phyloP scores from a whole-genome alignment of 2,888 invertebrate genomes.

The Flabesymbios commensalis region DNA sequence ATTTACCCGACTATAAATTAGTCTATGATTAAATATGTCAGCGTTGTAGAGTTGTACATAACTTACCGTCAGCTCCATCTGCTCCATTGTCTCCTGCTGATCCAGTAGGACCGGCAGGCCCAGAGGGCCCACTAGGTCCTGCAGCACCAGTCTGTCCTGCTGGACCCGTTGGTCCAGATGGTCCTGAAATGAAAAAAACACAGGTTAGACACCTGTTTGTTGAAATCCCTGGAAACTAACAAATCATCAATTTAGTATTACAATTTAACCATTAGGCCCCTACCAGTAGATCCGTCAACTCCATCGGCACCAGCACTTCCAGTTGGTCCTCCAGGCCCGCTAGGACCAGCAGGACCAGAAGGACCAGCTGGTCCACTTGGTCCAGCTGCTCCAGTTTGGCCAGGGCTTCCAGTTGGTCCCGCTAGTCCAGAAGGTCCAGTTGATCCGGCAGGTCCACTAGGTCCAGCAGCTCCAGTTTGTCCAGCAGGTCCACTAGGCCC shows the following conservation, averaged over 20 bases:
- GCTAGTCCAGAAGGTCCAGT: slow-evolving; percentile 62
- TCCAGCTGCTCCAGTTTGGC: slow-evolving; percentile 5
- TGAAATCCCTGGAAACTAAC: too few relatives aligned
- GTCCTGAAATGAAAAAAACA: too few relatives aligned
- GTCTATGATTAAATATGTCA: too few relatives aligned
- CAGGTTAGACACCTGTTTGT: slow-evolving; percentile 9
- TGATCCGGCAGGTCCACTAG: slow-evolving; percentile 36
- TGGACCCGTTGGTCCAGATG: slow-evolving; percentile 8
- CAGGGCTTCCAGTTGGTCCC: slow-evolving; percentile 65
- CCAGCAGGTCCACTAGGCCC: slow-evolving; percentile 30
- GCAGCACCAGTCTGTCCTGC: slow-evolving; percentile 8
- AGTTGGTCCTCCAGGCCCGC: neutral
- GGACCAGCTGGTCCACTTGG: slow-evolving; percentile 8
- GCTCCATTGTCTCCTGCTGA: slow-evolving; percentile 16
- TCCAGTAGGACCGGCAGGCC: slow-evolving; percentile 19
- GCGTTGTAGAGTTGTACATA: neutral
- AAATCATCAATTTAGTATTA: neutral
- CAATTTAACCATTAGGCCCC: slow-evolving; percentile 1
- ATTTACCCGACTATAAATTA: too few relatives aligned
- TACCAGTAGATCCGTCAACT: neutral
- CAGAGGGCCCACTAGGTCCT: slow-evolving; percentile 24
- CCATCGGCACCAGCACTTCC: slow-evolving; percentile 13
- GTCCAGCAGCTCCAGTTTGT: slow-evolving; percentile 20
- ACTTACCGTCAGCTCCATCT: slow-evolving; percentile 14
- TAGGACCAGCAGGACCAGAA: slow-evolving; percentile 2